Evolutionary conservation across 2,797 vertebrate species (phyloP).

Genomic region (Antrozous pallidus): DNA sequence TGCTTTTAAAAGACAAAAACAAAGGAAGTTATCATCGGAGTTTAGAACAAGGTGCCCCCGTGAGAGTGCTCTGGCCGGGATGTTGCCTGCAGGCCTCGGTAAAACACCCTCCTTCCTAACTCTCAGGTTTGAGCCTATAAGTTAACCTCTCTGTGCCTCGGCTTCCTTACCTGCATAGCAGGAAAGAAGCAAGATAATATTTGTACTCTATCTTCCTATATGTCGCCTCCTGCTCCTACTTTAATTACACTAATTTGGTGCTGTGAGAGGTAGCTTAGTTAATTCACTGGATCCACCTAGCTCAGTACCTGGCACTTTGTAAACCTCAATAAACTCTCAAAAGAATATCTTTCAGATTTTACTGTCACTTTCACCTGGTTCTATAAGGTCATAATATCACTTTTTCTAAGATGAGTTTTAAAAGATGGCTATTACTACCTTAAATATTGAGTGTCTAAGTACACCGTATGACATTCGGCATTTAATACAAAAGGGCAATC

Average conservation of each 20-base stretch:
- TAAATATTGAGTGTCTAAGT: constrained; percentile 34
- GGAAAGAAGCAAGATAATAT: neutral
- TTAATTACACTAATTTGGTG: neutral
- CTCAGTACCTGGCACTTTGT: neutral
- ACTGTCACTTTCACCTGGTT: neutral
- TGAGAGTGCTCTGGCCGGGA: neutral
- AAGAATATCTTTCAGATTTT: constrained; percentile 29
- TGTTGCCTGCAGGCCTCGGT: neutral
- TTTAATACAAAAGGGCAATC: constrained; percentile 43
- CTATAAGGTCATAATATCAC: constrained; percentile 32
- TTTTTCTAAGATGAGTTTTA: constrained; percentile 58
- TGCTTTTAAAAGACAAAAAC: neutral
- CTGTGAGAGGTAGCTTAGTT: neutral
- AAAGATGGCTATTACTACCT: constrained; percentile 17
- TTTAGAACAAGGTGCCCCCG: neutral
- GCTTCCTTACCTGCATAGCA: neutral
- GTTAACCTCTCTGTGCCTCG: neutral
- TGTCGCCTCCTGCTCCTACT: neutral
- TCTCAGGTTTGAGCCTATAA: neutral
- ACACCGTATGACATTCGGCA: neutral
- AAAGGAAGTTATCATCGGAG: neutral
- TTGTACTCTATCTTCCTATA: neutral
- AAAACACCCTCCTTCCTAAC: neutral
- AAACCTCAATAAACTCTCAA: neutral
- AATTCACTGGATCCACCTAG: neutral